These are phyloP conservation scores for Paratilapia polleni DNA, from an alignment of 2,113 vertebrate species.

Conservation along the genomic window DNA sequence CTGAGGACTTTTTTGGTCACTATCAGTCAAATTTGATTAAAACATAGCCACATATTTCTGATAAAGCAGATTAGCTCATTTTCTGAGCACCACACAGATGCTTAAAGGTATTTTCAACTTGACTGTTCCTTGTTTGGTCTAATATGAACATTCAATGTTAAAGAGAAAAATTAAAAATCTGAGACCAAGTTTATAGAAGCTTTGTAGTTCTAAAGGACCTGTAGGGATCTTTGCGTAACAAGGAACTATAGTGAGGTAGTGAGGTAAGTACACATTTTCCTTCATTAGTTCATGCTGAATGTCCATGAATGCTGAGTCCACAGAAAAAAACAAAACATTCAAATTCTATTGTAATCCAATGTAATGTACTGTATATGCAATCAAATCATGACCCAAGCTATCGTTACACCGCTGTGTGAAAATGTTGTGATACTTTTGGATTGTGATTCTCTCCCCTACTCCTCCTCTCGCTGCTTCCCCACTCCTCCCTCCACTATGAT, in stretches of 20 bases:
- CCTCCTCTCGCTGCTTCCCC: constrained; percentile 10
- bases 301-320: too few relatives aligned
- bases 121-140: background rate
- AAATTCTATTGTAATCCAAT: background rate
- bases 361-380: constrained; percentile 6
- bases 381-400: constrained; percentile 27
- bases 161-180: background rate
- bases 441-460: constrained; percentile 34
- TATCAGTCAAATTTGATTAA: background rate
- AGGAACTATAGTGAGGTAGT: too few relatives aligned
- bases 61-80: background rate
- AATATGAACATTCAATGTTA: background rate
- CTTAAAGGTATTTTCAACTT: background rate
- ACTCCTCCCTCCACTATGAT: constrained; percentile 62
- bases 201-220: background rate
- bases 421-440: constrained; percentile 67
- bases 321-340: background rate
- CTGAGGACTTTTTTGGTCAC: background rate
- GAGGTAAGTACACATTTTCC: background rate
- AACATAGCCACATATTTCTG: background rate
- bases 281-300: background rate
- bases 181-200: background rate
- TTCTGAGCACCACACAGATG: background rate
- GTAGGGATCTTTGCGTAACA: background rate
- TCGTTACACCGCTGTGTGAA: constrained; percentile 40